phyloP scores from a whole-genome alignment of 2,113 vertebrate species.

The Ivindomyrus marchei region DNA sequence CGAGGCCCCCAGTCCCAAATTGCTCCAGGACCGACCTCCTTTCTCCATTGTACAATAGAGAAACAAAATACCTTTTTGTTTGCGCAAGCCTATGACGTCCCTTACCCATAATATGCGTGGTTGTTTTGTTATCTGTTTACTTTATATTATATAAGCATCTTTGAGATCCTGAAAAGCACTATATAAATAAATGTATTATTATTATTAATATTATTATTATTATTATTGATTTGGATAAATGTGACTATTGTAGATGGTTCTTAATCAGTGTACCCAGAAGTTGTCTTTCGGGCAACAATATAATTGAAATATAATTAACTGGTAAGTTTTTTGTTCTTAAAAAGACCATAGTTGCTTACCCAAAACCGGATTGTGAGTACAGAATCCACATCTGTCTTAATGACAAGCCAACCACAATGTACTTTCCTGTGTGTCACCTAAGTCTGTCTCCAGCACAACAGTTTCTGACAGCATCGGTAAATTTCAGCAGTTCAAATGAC shows the following conservation, averaged over 20 bases:
- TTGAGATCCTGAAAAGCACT: too few species aligned
- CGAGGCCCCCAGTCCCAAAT: not conserved
- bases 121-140: too few species aligned
- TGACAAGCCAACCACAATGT: not conserved
- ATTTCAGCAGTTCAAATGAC: not conserved
- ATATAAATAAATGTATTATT: too few species aligned
- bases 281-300: not conserved
- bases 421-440: not conserved
- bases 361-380: not conserved
- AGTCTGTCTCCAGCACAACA: not conserved
- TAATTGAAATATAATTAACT: not conserved
- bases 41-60: not conserved
- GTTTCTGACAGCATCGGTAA: not conserved
- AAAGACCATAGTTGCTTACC: not conserved
- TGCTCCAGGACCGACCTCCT: not conserved
- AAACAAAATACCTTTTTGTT: too few species aligned
- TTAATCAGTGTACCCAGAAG: not conserved
- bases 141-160: too few species aligned
- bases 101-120: too few species aligned
- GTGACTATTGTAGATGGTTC: not conserved
- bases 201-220: too few species aligned
- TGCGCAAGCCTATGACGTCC: too few species aligned
- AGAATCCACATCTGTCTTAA: not conserved
- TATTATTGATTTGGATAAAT: not conserved
- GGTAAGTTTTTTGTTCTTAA: not conserved